phyloP scores from a whole-genome alignment of 2,888 invertebrate species.

The Eupelmus urozonus region DNA sequence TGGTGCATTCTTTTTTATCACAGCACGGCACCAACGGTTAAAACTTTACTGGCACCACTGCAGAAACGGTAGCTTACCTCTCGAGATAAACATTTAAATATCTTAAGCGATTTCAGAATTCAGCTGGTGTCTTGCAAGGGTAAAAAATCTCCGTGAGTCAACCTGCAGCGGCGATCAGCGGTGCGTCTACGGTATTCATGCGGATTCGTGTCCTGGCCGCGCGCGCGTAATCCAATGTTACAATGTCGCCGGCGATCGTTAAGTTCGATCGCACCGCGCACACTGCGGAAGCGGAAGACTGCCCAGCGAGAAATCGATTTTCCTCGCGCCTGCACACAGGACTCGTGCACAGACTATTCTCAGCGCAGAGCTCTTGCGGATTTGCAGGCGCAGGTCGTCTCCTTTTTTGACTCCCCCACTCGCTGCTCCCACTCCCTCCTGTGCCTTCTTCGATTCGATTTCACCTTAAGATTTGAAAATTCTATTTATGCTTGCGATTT shows the following conservation, averaged over 20 bases:
- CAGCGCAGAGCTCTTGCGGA: neutral
- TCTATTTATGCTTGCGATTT: neutral
- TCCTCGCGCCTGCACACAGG: conserved; percentile 17
- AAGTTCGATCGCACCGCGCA: conserved; percentile 52
- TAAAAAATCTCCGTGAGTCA: neutral
- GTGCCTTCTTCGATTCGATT: too few species aligned
- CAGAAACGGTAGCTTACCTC: conserved; percentile 59
- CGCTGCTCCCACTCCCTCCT: neutral
- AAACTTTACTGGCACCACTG: neutral
- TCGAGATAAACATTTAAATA: conserved; percentile 65
- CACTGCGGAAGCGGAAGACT: conserved; percentile 18
- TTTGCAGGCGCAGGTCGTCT: neutral
- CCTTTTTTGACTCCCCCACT: neutral
- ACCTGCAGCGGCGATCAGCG: neutral
- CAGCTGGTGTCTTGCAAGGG: conserved; percentile 13
- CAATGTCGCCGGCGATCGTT: conserved; percentile 39
- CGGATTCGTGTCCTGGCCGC: too few species aligned
- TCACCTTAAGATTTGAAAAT: too few species aligned
- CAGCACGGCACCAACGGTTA: neutral
- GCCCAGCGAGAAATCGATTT: conserved; percentile 59
- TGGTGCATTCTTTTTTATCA: neutral
- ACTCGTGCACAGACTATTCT: neutral
- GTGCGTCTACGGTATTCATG: neutral
- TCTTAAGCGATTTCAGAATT: conserved; percentile 62
- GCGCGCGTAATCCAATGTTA: conserved; percentile 42